Base-by-base conservation (phyloP, 2,797 vertebrate species). In the Poeciliopsis presidionis region DNA sequence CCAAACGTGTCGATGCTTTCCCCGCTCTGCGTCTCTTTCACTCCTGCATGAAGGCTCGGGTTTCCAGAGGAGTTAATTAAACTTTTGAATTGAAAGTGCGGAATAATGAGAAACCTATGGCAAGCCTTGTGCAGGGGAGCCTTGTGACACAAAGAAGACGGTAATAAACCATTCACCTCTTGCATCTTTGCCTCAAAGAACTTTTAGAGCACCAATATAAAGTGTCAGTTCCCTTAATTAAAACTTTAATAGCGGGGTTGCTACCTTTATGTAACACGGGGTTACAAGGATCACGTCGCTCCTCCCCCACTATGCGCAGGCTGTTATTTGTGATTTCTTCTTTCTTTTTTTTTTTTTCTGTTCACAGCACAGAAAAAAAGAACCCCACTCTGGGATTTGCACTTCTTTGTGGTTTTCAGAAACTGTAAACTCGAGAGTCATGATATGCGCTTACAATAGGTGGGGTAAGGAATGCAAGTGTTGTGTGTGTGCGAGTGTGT, bases 211-310 rank as follows among this genome's bases (percentile, higher is more conserved):
- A 74, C 88, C 90, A 82, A 92, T 93, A 91, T 93, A 94, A 96
- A 95, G 95, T 95, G 92, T 95, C 93, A 93, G 94, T 91, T 93
- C 90, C 90, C 91, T 95, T 95, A 95, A 96, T 95, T 95, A 95
- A 95, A 96, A 90, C 91, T 95, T 93, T 95, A 95, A 96, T 95
- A 95, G 95, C 87, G 67, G 92, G 93, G 93, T 95, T 94, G 91
- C 87, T 87, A 87, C 85, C 88, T 94, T 94, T 95, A 93, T 94
- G 88, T 91, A 90, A 86, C 77, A 36, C 80, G 89, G 93, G 93
- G 93, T 93, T 85, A 88, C 88, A 90, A 87, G 84, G 94, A 88
- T 91, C 88, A 88, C 67, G 16, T 87, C 7, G 47, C 83, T 89
- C 91, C 82, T 90, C 84, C 41, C 85, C 85, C 71, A 53, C 86